Percentiles rank a stretch among this genome's conserved stretches.
phyloP scores from a whole-genome alignment of 2,888 invertebrate species.

The Drosophila diplacantha region DNA sequence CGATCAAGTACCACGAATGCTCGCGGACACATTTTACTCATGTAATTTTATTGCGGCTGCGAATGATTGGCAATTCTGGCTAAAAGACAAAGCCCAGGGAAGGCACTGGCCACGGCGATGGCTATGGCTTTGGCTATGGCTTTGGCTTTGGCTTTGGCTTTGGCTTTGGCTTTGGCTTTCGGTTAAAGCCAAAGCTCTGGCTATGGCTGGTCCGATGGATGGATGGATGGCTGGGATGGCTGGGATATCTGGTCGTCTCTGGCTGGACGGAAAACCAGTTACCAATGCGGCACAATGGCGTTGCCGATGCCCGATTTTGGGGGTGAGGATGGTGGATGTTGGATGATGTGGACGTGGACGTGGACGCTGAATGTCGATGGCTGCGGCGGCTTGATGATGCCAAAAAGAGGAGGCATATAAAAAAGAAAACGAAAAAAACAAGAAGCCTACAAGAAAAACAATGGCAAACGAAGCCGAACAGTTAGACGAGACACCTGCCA shows the following conservation, averaged over 20 bases:
- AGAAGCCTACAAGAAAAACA: conserved; percentile 41
- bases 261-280: conserved; percentile 57
- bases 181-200: not conserved
- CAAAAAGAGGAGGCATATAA: conserved; percentile 29
- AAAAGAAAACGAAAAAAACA: not conserved
- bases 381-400: conserved; percentile 35
- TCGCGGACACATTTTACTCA: conserved; percentile 75
- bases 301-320: conserved; percentile 10
- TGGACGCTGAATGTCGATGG: conserved; percentile 25
- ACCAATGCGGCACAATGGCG: conserved; percentile 35
- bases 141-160: not conserved
- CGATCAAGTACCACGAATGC: conserved; percentile 72
- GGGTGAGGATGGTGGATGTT: conserved; percentile 6
- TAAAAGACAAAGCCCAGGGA: conserved; percentile 61
- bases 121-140: not conserved
- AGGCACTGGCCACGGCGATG: not conserved
- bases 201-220: conserved; percentile 25
- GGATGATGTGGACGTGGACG: conserved; percentile 7
- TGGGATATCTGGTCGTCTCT: conserved; percentile 7
- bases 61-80: conserved; percentile 73
- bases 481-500: conserved; percentile 60
- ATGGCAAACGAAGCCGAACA: conserved; percentile 52
- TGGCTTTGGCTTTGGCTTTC: not conserved
- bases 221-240: conserved; percentile 14
- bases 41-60: conserved; percentile 73